These are phyloP conservation scores for Halcyon badia DNA, from an alignment of 2,797 vertebrate genomes.

Conservation along the genomic window DNA sequence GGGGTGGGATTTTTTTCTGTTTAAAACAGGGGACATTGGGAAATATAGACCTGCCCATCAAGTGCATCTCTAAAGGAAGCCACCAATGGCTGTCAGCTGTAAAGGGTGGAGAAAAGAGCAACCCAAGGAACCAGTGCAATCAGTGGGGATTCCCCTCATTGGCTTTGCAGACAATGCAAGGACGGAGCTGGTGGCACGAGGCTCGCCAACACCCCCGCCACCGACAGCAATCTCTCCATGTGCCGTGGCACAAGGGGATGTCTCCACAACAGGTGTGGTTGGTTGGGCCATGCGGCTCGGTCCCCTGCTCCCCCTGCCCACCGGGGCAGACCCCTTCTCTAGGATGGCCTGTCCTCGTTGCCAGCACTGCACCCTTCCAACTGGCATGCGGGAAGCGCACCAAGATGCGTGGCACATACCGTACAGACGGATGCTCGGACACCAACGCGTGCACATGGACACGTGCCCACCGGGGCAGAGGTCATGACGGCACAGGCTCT, in stretches of 20 bases:
- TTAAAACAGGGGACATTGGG: background rate
- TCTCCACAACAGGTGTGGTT: background rate
- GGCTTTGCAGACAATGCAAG: background rate
- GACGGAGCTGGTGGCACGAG: background rate
- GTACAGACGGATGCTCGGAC: conserved; percentile 24
- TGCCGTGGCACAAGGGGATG: background rate
- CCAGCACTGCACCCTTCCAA: background rate
- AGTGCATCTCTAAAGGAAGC: conserved; percentile 25
- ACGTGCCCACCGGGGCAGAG: background rate
- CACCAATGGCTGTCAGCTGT: background rate
- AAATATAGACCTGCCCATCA: conserved; percentile 29
- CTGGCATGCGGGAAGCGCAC: background rate
- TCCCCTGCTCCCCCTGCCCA: background rate
- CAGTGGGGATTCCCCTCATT: background rate
- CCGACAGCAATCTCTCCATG: background rate
- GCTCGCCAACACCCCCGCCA: rapidly evolving
- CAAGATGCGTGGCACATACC: background rate
- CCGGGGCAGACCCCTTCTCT: background rate
- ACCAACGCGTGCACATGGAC: background rate
- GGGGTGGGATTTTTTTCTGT: background rate
- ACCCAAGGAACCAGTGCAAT: background rate
- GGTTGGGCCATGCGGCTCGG: background rate
- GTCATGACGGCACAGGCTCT: background rate
- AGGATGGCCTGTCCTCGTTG: background rate
- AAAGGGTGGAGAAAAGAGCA: background rate